These are phyloP conservation scores for Drosophila hamatofila DNA, from an alignment of 2,888 invertebrate genomes.

Conservation along the genomic window DNA sequence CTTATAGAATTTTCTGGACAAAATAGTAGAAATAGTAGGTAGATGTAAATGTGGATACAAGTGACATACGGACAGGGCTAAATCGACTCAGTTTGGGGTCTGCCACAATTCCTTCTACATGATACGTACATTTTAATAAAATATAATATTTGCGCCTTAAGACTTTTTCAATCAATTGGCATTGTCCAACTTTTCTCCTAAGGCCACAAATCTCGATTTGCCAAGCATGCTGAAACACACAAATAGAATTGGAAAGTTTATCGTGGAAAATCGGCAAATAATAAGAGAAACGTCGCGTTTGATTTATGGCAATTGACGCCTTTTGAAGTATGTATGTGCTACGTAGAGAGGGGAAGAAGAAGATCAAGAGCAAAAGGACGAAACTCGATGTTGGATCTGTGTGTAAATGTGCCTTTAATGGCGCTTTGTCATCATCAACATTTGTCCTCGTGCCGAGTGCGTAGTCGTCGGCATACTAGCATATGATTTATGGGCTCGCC, in stretches of 20 bases:
- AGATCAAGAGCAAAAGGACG: background rate
- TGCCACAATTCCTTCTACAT: too few species aligned
- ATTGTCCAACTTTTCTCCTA: constrained; percentile 32
- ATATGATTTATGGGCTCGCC: constrained; percentile 71
- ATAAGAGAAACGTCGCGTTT: constrained; percentile 77
- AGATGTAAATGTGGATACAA: too few species aligned
- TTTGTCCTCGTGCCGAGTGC: constrained; percentile 77
- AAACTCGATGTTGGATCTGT: constrained; percentile 41
- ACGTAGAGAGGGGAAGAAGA: background rate
- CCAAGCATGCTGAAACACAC: constrained; percentile 18
- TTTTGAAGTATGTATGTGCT: constrained; percentile 58
- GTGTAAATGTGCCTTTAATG: constrained; percentile 82
- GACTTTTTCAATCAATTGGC: constrained; percentile 52
- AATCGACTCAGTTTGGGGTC: too few species aligned
- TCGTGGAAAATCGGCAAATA: constrained; percentile 71
- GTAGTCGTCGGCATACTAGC: constrained; percentile 61
- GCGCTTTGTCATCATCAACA: constrained; percentile 83
- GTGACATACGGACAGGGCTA: too few species aligned
- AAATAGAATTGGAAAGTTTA: constrained; percentile 40
- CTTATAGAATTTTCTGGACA: too few species aligned
- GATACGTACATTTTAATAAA: too few species aligned
- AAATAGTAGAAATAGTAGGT: too few species aligned
- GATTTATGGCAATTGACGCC: constrained; percentile 72
- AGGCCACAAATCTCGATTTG: constrained; percentile 61
- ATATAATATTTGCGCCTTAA: constrained; percentile 14